These are phyloP conservation scores for Xiphophorus hellerii DNA, from an alignment of 2,113 vertebrate genomes.

Conservation along the genomic window DNA sequence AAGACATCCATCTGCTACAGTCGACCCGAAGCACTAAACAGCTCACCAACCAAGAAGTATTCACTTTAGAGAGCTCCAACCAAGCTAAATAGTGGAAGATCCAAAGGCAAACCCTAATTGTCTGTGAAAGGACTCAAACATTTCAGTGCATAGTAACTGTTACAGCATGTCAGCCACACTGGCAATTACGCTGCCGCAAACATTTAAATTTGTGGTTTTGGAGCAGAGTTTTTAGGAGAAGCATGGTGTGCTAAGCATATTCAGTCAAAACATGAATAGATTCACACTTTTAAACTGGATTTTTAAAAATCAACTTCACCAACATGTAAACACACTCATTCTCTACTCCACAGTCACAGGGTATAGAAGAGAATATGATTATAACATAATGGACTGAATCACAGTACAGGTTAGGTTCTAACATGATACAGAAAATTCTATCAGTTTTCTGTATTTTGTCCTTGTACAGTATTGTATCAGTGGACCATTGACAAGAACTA, in stretches of 20 bases:
- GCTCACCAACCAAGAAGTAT: slow-evolving; percentile 47
- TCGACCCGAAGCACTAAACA: slow-evolving; percentile 39
- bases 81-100: slow-evolving; percentile 57
- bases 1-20: slow-evolving; percentile 48
- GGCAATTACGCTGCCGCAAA: slow-evolving; percentile 73
- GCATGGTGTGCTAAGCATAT: slow-evolving; percentile 64
- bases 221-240: slow-evolving; percentile 52
- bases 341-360: slow-evolving; percentile 54
- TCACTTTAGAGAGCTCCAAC: slow-evolving; percentile 51
- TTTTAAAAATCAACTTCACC: slow-evolving; percentile 32
- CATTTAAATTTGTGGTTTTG: slow-evolving; percentile 75
- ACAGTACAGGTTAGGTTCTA: slow-evolving; percentile 59
- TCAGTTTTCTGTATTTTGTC: no score
- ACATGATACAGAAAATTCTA: no score
- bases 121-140: slow-evolving; percentile 79
- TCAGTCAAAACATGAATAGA: slow-evolving; percentile 49
- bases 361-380: slow-evolving; percentile 67
- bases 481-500: no score
- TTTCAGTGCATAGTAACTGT: slow-evolving; percentile 72
- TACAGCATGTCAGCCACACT: slow-evolving; percentile 66
- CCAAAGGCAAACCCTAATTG: slow-evolving; percentile 73
- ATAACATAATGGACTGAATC: slow-evolving; percentile 72
- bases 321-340: slow-evolving; percentile 74
- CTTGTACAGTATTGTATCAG: no score
- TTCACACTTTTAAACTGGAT: slow-evolving; percentile 28